Conservation (phyloP, 2,113 vertebrate species). For the Stomatorhinus ivindoensis region DNA sequence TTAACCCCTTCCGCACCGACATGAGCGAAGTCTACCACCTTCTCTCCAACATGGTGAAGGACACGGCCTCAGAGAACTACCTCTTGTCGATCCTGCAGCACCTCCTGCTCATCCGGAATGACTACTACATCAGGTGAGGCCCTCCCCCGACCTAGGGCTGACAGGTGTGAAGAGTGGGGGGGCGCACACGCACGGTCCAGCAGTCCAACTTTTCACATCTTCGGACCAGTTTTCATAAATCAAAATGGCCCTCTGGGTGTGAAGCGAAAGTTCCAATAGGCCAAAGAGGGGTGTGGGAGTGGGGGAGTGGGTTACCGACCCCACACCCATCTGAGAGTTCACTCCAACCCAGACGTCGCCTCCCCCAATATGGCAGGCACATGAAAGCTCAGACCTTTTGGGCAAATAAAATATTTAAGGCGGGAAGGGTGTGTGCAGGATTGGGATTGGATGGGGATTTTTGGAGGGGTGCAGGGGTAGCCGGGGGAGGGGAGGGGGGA, state of each 20-base stretch:
- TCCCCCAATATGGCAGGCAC: background rate
- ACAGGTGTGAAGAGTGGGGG: background rate
- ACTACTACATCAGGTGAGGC: conserved; percentile 89
- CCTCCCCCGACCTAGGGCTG: background rate
- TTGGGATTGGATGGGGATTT: conserved; percentile 17
- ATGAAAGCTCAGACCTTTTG: conserved; percentile 44
- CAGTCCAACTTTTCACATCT: background rate
- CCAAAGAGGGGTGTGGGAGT: background rate
- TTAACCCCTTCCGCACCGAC: conserved; percentile 77
- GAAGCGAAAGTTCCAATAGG: background rate
- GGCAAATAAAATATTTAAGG: conserved; percentile 45
- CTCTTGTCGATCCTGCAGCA: conserved; percentile 93
- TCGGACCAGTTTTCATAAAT: background rate
- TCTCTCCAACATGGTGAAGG: conserved; percentile 91
- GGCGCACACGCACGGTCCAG: background rate
- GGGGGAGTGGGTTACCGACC: no score
- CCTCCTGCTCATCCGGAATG: conserved; percentile 88
- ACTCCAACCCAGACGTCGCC: background rate
- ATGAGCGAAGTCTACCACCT: conserved; percentile 91
- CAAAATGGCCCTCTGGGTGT: background rate
- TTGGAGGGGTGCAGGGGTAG: conserved; percentile 25
- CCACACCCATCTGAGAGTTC: background rate
- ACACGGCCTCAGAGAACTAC: conserved; percentile 81
- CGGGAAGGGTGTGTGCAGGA: conserved; percentile 19
- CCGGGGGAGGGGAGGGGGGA: conserved; percentile 24